Evolutionary conservation across 1,140 invertebrate genomes (phyloP), one percentile per base, ranked within the genome.

Genomic region (Calycopis cecrops): DNA sequence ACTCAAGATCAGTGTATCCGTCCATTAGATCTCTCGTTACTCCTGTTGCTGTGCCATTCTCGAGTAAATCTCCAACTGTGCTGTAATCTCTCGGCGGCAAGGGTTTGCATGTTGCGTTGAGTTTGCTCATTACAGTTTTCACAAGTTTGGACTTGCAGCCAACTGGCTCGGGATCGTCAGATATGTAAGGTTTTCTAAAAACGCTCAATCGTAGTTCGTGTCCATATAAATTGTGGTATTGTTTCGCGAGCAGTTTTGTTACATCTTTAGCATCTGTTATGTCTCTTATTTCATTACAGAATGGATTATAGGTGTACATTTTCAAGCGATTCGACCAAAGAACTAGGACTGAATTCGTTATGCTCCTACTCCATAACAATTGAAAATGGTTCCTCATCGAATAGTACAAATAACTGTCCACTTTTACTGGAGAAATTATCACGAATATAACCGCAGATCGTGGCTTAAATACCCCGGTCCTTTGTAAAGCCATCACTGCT

Each of bases 381-480:
- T 73, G 64, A 35, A 87, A 87, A 48, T 83, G 81, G 12, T 53
- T 64, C 17, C 71, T 68, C 67, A 87, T 73, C 8, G 59, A 57
- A 50, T 70, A 76, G 44, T 76, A 70, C 35, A 77, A 82, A 50
- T 85, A 85, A 16, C 63, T 73, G 51, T 80, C 74, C 3, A 79
- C 62, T 55, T 63, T 48, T 0, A 85, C 63, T 4, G 74, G 71
- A 12, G 61, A 40, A 49, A 75, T 87, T 18, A 87, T 67, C 8
- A 87, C 74, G 48, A 85, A 85, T 21, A 87, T 79, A 0, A 87
- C 72, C 11, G 71, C 62, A 54, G 73, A 75, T 64, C 85, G 76
- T n/a, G 80, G 82, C 57, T 87, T 81, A 40, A 85, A 87, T 12
- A 79, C 69, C 4, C 84, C 81, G 10, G 79, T 85, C 57, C 65